phyloP scores from a whole-genome alignment of 1,140 invertebrate genomes.

The Centruroides sculpturatus region DNA sequence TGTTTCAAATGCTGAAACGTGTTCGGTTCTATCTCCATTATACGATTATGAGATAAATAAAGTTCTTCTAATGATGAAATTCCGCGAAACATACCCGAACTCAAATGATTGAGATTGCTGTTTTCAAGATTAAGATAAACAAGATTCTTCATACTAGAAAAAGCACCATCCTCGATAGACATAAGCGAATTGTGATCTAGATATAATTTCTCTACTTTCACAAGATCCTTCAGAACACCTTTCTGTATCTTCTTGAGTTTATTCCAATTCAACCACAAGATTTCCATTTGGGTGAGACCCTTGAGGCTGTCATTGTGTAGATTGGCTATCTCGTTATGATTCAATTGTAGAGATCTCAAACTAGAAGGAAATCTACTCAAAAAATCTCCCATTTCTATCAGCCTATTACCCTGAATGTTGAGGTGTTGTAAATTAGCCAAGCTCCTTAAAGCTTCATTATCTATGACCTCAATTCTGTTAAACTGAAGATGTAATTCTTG shows the following conservation, averaged over 20 bases:
- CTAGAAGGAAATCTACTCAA: constrained; percentile 48
- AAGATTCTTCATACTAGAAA: constrained; percentile 53
- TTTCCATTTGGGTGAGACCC: constrained; percentile 61
- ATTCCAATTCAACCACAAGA: constrained; percentile 74
- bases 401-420: constrained; percentile 66
- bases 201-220: constrained; percentile 58
- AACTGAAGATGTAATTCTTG: constrained; percentile 75
- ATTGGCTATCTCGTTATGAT: constrained; percentile 58
- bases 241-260: constrained; percentile 52
- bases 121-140: constrained; percentile 39
- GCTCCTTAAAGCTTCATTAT: constrained; percentile 63
- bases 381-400: constrained; percentile 61
- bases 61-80: constrained; percentile 50
- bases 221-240: constrained; percentile 54
- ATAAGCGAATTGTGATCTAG: constrained; percentile 67
- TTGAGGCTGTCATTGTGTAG: constrained; percentile 61
- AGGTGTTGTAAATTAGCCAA: constrained; percentile 71
- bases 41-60: constrained; percentile 41
- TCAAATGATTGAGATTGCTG: constrained; percentile 25
- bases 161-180: constrained; percentile 60
- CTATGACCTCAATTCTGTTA: constrained; percentile 63
- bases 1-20: constrained; percentile 42
- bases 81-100: constrained; percentile 40
- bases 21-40: constrained; percentile 37
- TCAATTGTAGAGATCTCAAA: constrained; percentile 68